These are phyloP conservation scores for Cynodonichthys magdalenae DNA, from an alignment of 2,797 vertebrate genomes.

Conservation along the genomic window DNA sequence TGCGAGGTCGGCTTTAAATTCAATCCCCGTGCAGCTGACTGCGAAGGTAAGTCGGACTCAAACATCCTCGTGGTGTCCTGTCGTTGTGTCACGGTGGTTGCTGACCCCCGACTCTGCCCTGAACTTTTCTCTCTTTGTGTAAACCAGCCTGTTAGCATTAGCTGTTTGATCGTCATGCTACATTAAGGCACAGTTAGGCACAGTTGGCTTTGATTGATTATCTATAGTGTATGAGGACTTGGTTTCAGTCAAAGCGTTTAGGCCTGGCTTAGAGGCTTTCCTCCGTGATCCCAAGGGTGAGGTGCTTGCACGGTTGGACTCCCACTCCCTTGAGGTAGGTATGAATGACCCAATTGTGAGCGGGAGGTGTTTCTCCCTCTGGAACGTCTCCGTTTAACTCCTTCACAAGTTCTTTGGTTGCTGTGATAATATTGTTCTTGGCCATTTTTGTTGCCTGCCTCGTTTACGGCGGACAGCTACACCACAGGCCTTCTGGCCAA, in stretches of 20 bases:
- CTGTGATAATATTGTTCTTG: slow-evolving; percentile 82
- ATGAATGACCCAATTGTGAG: slow-evolving; percentile 79
- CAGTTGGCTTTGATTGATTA: slow-evolving; percentile 61
- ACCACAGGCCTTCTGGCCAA: slow-evolving; percentile 67
- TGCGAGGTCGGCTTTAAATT: slow-evolving; percentile 78
- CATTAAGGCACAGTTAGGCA: slow-evolving; percentile 45
- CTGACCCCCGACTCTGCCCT: slow-evolving; percentile 20
- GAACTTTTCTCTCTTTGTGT: slow-evolving; percentile 22
- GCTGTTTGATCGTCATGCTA: slow-evolving; percentile 51
- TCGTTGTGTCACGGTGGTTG: slow-evolving; percentile 25
- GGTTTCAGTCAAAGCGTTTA: slow-evolving; percentile 46
- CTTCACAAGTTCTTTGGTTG: slow-evolving; percentile 78
- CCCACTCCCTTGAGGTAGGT: slow-evolving; percentile 46
- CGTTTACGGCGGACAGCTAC: slow-evolving; percentile 70
- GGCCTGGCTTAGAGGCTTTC: slow-evolving; percentile 51
- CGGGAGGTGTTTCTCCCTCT: slow-evolving; percentile 76
- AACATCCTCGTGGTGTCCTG: slow-evolving; percentile 17
- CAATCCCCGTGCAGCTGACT: slow-evolving; percentile 65
- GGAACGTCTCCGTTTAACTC: slow-evolving; percentile 74
- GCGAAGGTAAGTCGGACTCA: slow-evolving; percentile 69
- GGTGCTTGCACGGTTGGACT: slow-evolving; percentile 49
- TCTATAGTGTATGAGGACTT: slow-evolving; percentile 40
- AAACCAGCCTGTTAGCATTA: slow-evolving; percentile 46
- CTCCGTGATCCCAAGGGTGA: slow-evolving; percentile 39
- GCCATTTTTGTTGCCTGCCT: slow-evolving; percentile 67